A percentile compares a stretch with the other conserved stretches of the same genome.
phyloP scores from a whole-genome alignment of 2,888 invertebrate species.

The Agrochola litura region DNA sequence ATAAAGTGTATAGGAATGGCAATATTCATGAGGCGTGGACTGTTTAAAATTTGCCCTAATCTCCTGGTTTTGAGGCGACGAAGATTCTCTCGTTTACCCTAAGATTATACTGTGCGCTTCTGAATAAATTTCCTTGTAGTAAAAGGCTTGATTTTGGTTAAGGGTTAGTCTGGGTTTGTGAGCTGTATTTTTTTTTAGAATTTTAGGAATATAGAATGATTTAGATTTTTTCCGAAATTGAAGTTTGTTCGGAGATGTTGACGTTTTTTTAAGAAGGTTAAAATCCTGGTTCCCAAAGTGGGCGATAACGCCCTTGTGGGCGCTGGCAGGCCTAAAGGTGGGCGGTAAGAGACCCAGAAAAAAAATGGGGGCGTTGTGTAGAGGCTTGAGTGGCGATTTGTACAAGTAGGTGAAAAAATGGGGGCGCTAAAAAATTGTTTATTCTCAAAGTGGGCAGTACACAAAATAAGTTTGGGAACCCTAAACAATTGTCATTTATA shows the following conservation, averaged over 20 bases:
- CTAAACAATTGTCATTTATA: not conserved
- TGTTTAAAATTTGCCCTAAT: slow-evolving; percentile 56
- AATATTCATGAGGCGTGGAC: slow-evolving; percentile 32
- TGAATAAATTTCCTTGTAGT: slow-evolving; percentile 48
- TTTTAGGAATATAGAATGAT: not conserved
- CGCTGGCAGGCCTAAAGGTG: too few species aligned
- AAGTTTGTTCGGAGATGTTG: not conserved
- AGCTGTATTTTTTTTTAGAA: not conserved
- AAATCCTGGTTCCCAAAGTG: too few species aligned
- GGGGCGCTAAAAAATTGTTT: too few species aligned
- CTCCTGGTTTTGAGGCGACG: slow-evolving; percentile 34
- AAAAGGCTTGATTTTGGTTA: slow-evolving; percentile 21
- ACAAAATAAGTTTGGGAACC: too few species aligned
- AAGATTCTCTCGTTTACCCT: slow-evolving; percentile 31
- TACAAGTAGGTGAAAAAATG: too few species aligned
- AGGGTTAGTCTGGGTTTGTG: not conserved
- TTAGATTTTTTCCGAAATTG: not conserved
- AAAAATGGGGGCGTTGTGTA: too few species aligned
- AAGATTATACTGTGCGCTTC: slow-evolving; percentile 28
- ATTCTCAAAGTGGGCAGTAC: too few species aligned
- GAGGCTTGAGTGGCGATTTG: too few species aligned
- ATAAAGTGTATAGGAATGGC: slow-evolving; percentile 39
- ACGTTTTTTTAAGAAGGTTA: not conserved
- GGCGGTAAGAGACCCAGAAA: too few species aligned
- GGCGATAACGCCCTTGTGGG: too few species aligned